Base-by-base conservation (phyloP, 92 coral and sea anemone species). In the Palythoa grandiflora region DNA sequence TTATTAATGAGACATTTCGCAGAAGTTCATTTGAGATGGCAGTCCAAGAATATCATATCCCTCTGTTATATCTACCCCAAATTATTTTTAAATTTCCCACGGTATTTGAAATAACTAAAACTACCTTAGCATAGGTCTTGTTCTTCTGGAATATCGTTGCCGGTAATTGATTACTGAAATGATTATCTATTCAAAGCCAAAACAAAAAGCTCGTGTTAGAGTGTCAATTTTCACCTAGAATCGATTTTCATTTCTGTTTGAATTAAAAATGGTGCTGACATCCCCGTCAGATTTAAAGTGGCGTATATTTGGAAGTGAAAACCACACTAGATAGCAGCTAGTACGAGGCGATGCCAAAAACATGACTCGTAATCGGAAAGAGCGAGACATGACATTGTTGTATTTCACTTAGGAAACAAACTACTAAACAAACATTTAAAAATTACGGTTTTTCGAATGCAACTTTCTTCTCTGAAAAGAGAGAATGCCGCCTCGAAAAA, bases 371-470 rank as follows among this genome's bases (percentile, higher is more conserved):
- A 63, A 63, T 2, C 28, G 8, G n/a, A 63, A n/a, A 63, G 35
- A 17, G 5, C 19, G 10, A 5, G 8, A 63, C 28, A 7, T 63
- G 6, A 2, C 20, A 63, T 6, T 63, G 6, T 63, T 21, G 36
- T 17, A n/a, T n/a, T 63, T 63, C 70, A 63, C 70, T 63, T 63
- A 63, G 70, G 70, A 63, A 59, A 63, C 70, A 63, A 63, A 63
- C 70, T 17, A 63, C n/a, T 10, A 63, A 14, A 59, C 20, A 17
- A 17, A 21, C 70, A n/a, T 7, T 63, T 63, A 37, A 37, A 63
- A 63, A 63, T 63, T n/a, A n/a, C 7, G 70, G 70, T 17, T n/a
- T 63, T 63, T 63, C 70, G 20, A 63, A 63, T 63, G 70, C 19
- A 63, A 63, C 70, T 17, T 21, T 3, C 21, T 17, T 17, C 20